Percentiles rank a stretch among this genome's conserved stretches.
Evolutionary conservation across 2,113 vertebrate genomes (phyloP).

Genomic region (Bujurquina vittata): DNA sequence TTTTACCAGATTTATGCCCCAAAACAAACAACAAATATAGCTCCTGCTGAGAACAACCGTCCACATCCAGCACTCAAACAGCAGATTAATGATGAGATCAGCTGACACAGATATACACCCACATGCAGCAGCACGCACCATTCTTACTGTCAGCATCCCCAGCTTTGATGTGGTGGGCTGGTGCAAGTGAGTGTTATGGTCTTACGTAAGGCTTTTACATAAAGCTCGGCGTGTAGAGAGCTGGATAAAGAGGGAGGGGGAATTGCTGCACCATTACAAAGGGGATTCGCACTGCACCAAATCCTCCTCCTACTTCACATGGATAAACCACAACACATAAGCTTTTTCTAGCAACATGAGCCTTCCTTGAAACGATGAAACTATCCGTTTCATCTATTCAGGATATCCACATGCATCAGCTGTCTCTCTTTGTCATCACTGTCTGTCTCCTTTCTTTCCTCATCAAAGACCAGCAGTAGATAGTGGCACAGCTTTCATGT

Average conservation of each 20-base stretch:
- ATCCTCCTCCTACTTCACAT: constrained; percentile 58
- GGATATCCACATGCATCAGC: constrained; percentile 27
- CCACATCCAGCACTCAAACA: constrained; percentile 24
- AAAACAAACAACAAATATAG: constrained; percentile 24
- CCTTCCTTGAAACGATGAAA: constrained; percentile 16
- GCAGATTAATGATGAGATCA: constrained; percentile 63
- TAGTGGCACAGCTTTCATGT: constrained; percentile 49
- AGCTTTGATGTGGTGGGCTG: constrained; percentile 63
- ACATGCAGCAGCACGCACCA: background rate
- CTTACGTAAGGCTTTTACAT: constrained; percentile 82
- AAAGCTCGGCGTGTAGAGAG: constrained; percentile 64
- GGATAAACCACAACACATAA: constrained; percentile 36
- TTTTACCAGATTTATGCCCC: constrained; percentile 8
- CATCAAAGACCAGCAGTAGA: constrained; percentile 9
- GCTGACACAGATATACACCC: constrained; percentile 22
- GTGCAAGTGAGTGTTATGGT: constrained; percentile 65
- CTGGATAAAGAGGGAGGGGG: constrained; percentile 37
- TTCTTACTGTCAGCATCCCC: constrained; percentile 54
- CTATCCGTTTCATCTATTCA: constrained; percentile 33
- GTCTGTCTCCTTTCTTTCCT: constrained; percentile 4
- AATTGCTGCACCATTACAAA: constrained; percentile 73
- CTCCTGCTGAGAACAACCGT: constrained; percentile 24
- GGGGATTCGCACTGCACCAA: constrained; percentile 80
- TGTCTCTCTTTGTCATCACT: constrained; percentile 34
- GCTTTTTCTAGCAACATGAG: constrained; percentile 47